Base-by-base conservation (phyloP, 2,113 vertebrate genomes). In the Labeo catla region DNA sequence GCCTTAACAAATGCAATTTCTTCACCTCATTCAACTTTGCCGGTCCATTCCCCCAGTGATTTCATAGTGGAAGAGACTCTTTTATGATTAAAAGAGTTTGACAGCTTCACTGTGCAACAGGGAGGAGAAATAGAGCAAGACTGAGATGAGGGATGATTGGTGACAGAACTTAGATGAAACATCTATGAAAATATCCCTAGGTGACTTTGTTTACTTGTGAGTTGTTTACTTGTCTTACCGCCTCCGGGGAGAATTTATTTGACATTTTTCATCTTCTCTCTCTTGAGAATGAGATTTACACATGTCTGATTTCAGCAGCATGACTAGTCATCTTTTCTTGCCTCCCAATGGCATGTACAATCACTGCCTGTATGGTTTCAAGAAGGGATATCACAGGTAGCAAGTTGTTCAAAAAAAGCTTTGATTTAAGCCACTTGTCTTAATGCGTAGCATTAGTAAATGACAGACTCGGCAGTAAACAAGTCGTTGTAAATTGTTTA, bases 71-170 rank as follows among this genome's bases (percentile, higher is more conserved):
- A 50, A 66, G 47, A 66, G 19, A 21, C 63, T 68, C 9, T 70
- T 66, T 82, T 39, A 52, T 68, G 63, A 82, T 70, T 47, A 82
- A 82, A 82, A 54, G 45, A 50, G 63, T 19, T 81, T 82, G 63
- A 82, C 80, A 82, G 63, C n/a, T 66, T 36, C 45, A 82, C 47
- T 50, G 80, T 19, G 63, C 59, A 34, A 28, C 4, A 16, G 39
- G 39, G 59, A 81, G 61, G 43, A 50, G 79, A 66, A 65, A 66
- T 15, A 81, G 43, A 66, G 43, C 23, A 66, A 68, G 45, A 68
- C 43, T 10, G 49, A 76, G 49, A 77, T 54, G 76, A 83, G 28
- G 68, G 45, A 43, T 72, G 63, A 66, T 28, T 81, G 39, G 39
- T 21, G 49, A 76, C 74, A 50, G 23, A 52, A 3, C 43, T 5